A percentile compares a stretch with the other conserved stretches of the same genome.
Evolutionary conservation across 2,113 vertebrate species (phyloP).

Genomic region (Microcebus lehilahytsara): DNA sequence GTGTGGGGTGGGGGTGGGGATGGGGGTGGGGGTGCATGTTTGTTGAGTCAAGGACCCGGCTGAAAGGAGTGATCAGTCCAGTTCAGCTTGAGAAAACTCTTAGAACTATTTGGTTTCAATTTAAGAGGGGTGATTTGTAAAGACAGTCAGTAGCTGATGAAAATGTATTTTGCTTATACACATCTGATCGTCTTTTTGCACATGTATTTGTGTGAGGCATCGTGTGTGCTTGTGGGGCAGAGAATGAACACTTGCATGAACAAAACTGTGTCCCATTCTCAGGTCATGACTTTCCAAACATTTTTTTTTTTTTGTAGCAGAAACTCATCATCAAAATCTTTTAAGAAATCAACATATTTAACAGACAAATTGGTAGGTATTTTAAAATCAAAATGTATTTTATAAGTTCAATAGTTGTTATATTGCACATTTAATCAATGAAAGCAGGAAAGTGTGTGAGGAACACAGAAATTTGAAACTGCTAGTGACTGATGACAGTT

Average conservation of each 20-base stretch:
- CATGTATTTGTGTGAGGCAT: neutral
- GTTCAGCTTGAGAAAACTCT: slow-evolving; percentile 36
- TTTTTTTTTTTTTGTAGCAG: neutral
- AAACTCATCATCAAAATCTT: neutral
- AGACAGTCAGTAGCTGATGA: neutral
- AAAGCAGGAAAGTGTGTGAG: neutral
- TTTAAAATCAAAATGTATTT: slow-evolving; percentile 17
- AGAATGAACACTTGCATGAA: neutral
- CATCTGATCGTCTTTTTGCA: neutral
- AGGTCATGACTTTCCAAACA: neutral
- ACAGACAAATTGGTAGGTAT: slow-evolving; percentile 14
- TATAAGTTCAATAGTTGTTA: neutral
- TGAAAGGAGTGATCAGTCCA: slow-evolving; percentile 24
- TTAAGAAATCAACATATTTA: neutral
- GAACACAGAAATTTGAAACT: neutral
- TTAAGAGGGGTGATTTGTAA: neutral
- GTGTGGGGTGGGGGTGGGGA: accelerated
- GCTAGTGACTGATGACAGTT: neutral
- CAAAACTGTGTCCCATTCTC: neutral
- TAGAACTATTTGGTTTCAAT: neutral
- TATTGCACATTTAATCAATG: neutral
- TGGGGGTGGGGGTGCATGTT: accelerated
- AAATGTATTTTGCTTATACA: neutral
- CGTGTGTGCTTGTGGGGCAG: neutral
- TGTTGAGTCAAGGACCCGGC: slow-evolving; percentile 25